Percentiles rank a stretch among this genome's conserved stretches.
Evolutionary conservation across 2,888 invertebrate species (phyloP).

Genomic region (Stenodema calcarata): DNA sequence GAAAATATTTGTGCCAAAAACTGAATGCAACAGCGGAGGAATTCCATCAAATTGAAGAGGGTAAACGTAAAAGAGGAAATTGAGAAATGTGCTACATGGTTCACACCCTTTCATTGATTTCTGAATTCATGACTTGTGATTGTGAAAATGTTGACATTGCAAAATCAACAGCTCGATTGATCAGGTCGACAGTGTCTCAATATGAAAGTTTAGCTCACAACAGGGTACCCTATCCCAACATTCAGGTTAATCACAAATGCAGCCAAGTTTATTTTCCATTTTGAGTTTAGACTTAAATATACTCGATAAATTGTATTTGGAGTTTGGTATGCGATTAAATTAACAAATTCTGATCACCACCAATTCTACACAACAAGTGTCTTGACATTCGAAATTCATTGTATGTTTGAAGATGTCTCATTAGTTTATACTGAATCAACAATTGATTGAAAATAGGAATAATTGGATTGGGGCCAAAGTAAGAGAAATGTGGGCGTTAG

Average conservation of each 20-base stretch:
- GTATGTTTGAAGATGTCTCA: too few relatives aligned
- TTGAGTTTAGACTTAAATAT: too few relatives aligned
- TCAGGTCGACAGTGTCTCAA: background rate
- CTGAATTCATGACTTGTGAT: background rate
- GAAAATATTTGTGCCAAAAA: background rate
- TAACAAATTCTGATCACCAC: too few relatives aligned
- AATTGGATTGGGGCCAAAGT: too few relatives aligned
- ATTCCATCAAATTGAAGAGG: background rate
- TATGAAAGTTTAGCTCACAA: constrained; percentile 57
- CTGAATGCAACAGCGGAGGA: background rate
- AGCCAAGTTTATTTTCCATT: constrained; percentile 28
- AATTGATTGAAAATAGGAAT: too few relatives aligned
- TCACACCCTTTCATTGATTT: constrained; percentile 33
- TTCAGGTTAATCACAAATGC: constrained; percentile 73
- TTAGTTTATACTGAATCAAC: too few relatives aligned
- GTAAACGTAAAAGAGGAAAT: background rate
- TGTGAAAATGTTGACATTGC: background rate
- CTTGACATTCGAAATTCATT: too few relatives aligned
- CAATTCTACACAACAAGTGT: too few relatives aligned
- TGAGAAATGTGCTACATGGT: constrained; percentile 7
- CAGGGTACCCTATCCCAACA: constrained; percentile 98
- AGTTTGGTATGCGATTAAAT: too few relatives aligned
- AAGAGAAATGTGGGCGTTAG: too few relatives aligned
- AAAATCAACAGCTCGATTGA: background rate
- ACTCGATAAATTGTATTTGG: too few relatives aligned